Percentiles rank a stretch among this genome's conserved stretches.
phyloP scores from a whole-genome alignment of 1,140 invertebrate genomes.

The Drosophila navojoa region DNA sequence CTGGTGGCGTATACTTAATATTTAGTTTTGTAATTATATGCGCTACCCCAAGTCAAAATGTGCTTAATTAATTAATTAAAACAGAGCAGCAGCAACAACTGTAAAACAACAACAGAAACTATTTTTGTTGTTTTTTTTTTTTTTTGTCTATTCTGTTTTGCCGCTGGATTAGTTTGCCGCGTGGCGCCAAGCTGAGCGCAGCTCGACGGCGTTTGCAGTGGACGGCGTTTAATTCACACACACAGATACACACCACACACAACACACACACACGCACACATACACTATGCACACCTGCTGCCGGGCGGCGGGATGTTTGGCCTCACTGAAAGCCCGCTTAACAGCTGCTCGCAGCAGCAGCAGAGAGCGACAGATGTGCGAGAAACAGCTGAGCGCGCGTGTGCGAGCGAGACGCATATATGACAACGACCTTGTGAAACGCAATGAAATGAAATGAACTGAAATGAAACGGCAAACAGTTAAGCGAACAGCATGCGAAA shows the following conservation, averaged over 20 bases:
- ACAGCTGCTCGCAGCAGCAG: slow-evolving; percentile 62
- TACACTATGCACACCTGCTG: not conserved
- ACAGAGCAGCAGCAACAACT: slow-evolving; percentile 24
- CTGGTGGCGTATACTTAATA: slow-evolving; percentile 68
- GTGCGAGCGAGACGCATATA: slow-evolving; percentile 50
- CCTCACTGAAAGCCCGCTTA: slow-evolving; percentile 7
- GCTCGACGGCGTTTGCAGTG: slow-evolving; percentile 40
- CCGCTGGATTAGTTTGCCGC: slow-evolving; percentile 57
- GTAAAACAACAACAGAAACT: not conserved
- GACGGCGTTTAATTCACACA: slow-evolving; percentile 4
- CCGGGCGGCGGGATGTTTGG: not conserved
- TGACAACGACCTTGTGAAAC: slow-evolving; percentile 52
- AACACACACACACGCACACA: not conserved
- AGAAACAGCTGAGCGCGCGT: slow-evolving; percentile 42
- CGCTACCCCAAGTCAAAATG: slow-evolving; percentile 53
- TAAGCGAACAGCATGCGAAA: not conserved
- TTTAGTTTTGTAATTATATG: slow-evolving; percentile 76
- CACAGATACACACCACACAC: not conserved
- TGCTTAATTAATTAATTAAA: slow-evolving; percentile 79
- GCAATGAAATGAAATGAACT: slow-evolving; percentile 34
- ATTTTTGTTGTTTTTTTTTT: slow-evolving; percentile 5
- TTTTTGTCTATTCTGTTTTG: not conserved
- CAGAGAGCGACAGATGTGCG: slow-evolving; percentile 31
- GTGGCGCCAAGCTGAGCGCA: slow-evolving; percentile 68
- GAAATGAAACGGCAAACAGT: slow-evolving; percentile 39